These are phyloP conservation scores for Apotomis capreana DNA, from an alignment of 2,888 invertebrate genomes.

Conservation along the genomic window DNA sequence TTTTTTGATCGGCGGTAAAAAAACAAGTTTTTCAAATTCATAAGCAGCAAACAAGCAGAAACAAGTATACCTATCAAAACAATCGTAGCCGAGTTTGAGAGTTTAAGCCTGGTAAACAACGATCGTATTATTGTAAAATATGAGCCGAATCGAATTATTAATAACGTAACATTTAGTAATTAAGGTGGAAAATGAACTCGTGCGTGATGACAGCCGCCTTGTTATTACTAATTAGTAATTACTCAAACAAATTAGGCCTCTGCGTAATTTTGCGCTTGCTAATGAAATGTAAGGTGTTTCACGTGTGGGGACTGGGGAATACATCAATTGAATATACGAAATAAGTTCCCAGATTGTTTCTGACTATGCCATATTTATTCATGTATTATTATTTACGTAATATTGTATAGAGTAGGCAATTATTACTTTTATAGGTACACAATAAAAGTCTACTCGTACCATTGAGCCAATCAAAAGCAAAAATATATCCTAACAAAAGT, in stretches of 20 bases:
- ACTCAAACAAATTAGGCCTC: conserved; percentile 40
- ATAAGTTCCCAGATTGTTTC: background rate
- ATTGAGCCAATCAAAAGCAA: no score
- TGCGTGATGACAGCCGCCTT: conserved; percentile 39
- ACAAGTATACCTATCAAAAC: background rate
- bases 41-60: background rate
- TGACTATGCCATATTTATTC: no score
- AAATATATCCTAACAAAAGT: no score
- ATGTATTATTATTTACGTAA: no score
- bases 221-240: conserved; percentile 40
- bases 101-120: background rate
- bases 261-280: conserved; percentile 26
- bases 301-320: background rate
- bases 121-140: conserved; percentile 10
- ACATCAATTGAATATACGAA: background rate
- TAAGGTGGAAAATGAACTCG: conserved; percentile 37
- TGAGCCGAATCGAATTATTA: conserved; percentile 25
- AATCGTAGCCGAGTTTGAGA: background rate
- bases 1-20: background rate
- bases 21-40: background rate
- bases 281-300: conserved; percentile 31
- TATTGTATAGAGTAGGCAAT: no score
- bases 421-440: no score
- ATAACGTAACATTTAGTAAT: conserved; percentile 38
- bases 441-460: no score